These are phyloP conservation scores for Calyptommatus sinebrachiatus DNA, from an alignment of 2,113 vertebrate species.

Conservation along the genomic window DNA sequence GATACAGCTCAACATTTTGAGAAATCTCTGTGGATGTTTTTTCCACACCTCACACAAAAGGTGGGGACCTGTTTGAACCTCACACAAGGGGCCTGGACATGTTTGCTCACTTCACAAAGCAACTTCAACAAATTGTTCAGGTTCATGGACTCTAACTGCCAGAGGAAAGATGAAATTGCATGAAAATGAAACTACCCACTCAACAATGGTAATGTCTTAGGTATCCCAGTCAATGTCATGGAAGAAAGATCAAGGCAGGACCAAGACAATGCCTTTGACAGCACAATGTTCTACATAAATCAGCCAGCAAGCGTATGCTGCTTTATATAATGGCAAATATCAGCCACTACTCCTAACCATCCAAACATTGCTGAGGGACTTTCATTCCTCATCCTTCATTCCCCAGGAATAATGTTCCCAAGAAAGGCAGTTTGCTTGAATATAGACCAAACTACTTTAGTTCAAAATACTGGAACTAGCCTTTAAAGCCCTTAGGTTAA, in stretches of 20 bases:
- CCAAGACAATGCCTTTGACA: no score
- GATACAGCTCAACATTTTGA: neutral
- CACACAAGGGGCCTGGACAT: conserved; percentile 15
- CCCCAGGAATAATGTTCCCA: no score
- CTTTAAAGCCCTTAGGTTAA: no score
- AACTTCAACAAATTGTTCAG: neutral
- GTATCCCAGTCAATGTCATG: neutral
- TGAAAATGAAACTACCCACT: neutral
- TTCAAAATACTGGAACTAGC: no score
- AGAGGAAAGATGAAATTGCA: neutral
- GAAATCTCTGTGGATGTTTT: neutral
- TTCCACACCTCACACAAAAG: conserved; percentile 2
- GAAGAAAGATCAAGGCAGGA: neutral
- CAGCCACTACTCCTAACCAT: no score
- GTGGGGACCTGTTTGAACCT: conserved; percentile 6
- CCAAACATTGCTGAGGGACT: no score
- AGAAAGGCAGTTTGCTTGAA: no score
- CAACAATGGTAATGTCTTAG: neutral
- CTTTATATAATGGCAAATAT: no score
- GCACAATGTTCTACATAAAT: no score
- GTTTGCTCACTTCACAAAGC: neutral
- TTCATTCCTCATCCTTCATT: no score
- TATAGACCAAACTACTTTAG: no score
- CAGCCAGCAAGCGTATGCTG: no score
- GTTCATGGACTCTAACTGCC: conserved; percentile 1